phyloP scores from a whole-genome alignment of 2,113 vertebrate species.

The Hoplias malabaricus region DNA sequence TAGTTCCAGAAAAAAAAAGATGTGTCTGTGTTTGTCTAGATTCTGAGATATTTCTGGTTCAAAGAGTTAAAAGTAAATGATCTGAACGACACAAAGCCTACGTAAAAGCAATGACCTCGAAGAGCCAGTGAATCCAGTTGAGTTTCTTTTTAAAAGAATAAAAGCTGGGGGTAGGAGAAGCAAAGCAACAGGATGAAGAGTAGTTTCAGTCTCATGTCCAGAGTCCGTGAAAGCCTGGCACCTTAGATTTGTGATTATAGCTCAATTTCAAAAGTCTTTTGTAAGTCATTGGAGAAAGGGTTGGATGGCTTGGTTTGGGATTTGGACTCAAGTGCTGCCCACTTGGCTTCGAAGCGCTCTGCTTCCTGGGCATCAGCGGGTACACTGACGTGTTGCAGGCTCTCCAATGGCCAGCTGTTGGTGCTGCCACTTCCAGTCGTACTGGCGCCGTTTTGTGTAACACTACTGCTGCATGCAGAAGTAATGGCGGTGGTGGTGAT shows the following conservation, averaged over 20 bases:
- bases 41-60: background rate
- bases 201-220: conserved; percentile 32
- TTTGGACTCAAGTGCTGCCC: conserved; percentile 87
- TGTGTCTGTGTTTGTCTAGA: background rate
- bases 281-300: conserved; percentile 86
- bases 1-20: conserved; percentile 23
- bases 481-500: conserved; percentile 55
- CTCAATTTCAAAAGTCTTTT: conserved; percentile 91
- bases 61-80: background rate
- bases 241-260: conserved; percentile 71
- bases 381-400: conserved; percentile 63
- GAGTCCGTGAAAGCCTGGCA: conserved; percentile 9
- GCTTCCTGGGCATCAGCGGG: conserved; percentile 69
- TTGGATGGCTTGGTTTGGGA: conserved; percentile 74
- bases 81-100: conserved; percentile 37
- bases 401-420: conserved; percentile 80
- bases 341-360: conserved; percentile 89
- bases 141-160: conserved; percentile 40
- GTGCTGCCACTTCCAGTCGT: conserved; percentile 48
- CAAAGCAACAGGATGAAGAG: conserved; percentile 44
- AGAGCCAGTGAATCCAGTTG: conserved; percentile 10
- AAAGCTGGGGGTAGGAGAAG: conserved; percentile 49
- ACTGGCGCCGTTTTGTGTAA: conserved; percentile 69
- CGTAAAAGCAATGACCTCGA: conserved; percentile 1
- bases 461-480: too few relatives aligned